These are phyloP conservation scores for Seladonia tumulorum DNA, from an alignment of 2,888 invertebrate genomes.

Conservation along the genomic window DNA sequence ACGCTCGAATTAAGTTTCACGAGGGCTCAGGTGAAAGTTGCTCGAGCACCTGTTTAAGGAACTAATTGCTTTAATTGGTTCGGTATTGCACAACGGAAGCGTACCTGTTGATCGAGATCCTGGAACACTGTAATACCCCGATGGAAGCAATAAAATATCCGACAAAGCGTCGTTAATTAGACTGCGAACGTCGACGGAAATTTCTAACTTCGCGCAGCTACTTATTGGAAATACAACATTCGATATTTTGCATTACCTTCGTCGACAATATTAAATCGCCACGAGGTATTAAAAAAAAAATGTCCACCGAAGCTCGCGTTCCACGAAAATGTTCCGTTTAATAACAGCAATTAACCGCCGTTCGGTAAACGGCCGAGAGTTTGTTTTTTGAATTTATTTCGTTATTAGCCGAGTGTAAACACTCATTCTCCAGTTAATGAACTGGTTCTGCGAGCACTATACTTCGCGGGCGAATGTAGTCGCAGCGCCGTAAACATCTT, in stretches of 20 bases:
- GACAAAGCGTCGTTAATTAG: not conserved
- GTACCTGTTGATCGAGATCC: slow-evolving; percentile 47
- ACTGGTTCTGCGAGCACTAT: not conserved
- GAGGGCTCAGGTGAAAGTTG: slow-evolving; percentile 28
- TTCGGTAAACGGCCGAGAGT: not conserved
- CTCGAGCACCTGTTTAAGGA: slow-evolving; percentile 28
- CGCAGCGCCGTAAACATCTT: slow-evolving; percentile 14
- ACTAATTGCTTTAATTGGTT: slow-evolving; percentile 44
- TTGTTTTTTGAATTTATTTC: not conserved
- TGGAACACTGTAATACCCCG: not conserved
- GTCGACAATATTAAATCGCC: not conserved
- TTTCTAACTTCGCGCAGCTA: not conserved
- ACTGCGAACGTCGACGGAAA: not conserved
- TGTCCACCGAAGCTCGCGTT: not conserved
- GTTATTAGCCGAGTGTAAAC: not conserved
- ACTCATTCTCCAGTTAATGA: slow-evolving; percentile 29
- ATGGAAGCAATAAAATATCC: not conserved
- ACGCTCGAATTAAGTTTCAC: slow-evolving; percentile 30
- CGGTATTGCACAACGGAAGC: slow-evolving; percentile 22
- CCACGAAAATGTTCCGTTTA: not conserved
- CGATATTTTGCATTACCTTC: not conserved
- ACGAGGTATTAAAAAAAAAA: not conserved
- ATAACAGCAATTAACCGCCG: not conserved
- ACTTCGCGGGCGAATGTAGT: not conserved
- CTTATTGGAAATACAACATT: not conserved